Conservation (phyloP, 2,797 vertebrate species). For the Artibeus lituratus region DNA sequence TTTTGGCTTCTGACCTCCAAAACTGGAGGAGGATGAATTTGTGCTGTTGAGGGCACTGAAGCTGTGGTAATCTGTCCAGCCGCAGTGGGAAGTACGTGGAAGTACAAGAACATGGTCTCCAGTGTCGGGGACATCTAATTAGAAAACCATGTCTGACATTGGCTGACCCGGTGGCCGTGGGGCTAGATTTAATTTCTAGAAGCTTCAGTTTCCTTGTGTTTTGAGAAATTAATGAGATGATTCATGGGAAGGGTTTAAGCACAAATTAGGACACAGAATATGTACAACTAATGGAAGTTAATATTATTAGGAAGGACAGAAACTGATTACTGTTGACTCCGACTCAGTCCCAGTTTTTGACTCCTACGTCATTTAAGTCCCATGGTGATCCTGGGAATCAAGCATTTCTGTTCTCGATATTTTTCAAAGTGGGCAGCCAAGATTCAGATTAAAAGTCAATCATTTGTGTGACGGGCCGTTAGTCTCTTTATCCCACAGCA, state of each 20-base stretch:
- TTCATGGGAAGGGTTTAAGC: background rate
- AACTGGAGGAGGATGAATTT: background rate
- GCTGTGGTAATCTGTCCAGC: background rate
- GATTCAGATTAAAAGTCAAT: background rate
- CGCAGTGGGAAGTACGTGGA: background rate
- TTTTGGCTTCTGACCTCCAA: background rate
- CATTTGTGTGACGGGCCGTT: background rate
- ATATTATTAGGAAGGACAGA: background rate
- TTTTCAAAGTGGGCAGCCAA: background rate
- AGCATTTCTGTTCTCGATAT: background rate
- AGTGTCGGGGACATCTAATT: background rate
- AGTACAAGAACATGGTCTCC: background rate
- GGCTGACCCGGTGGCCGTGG: background rate
- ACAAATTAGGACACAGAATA: background rate
- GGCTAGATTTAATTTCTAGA: constrained; percentile 30
- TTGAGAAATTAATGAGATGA: constrained; percentile 43
- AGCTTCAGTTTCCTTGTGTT: constrained; percentile 3
- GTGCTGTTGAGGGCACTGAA: background rate
- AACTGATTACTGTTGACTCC: background rate
- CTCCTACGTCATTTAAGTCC: background rate
- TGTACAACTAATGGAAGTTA: background rate
- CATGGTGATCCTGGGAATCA: background rate
- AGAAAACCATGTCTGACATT: background rate
- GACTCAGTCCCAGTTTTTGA: background rate
- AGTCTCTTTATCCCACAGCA: background rate